Evolutionary conservation across 1,140 invertebrate genomes (phyloP).

Genomic region (Polypedilum vanderplanki): DNA sequence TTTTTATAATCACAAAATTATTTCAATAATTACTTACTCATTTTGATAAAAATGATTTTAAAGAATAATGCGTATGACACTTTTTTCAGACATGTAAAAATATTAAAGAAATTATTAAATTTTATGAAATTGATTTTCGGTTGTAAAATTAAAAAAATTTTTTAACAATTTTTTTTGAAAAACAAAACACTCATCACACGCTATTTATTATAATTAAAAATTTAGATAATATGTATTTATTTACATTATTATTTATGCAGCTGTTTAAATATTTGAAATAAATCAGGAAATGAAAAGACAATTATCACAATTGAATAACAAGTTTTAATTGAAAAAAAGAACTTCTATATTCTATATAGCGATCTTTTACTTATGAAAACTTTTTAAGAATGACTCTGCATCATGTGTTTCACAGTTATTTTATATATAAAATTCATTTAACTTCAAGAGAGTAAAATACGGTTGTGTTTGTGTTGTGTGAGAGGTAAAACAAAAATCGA

Average conservation of each 20-base stretch:
- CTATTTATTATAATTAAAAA: background rate
- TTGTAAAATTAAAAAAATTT: background rate
- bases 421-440: background rate
- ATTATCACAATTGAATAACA: background rate
- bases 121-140: background rate
- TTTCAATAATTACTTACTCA: too few species aligned
- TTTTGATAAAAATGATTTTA: too few species aligned
- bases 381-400: background rate
- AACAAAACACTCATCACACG: background rate
- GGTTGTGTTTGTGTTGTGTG: too few species aligned
- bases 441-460: too few species aligned
- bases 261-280: background rate
- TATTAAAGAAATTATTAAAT: background rate
- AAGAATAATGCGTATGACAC: too few species aligned
- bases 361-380: conserved; percentile 7
- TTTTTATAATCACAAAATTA: too few species aligned
- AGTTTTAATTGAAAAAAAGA: background rate
- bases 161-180: background rate
- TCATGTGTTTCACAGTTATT: background rate
- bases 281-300: background rate
- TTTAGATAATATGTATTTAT: background rate
- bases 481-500: too few species aligned
- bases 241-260: background rate
- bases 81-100: background rate
- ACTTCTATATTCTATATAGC: background rate